These are phyloP conservation scores for Pelobates cultripes DNA, from an alignment of 2,797 vertebrate species.

Conservation along the genomic window DNA sequence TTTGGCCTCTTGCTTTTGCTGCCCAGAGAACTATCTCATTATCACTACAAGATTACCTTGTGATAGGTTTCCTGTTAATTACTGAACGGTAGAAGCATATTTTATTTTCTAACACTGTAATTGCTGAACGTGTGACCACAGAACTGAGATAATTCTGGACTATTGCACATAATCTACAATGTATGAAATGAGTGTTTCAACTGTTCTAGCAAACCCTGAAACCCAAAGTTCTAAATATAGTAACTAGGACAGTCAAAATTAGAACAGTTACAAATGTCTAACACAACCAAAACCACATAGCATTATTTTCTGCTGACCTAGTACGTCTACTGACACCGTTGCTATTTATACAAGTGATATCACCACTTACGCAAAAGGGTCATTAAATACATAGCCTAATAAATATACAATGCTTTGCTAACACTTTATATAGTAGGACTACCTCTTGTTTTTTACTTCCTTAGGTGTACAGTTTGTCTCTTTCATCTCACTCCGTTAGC, in stretches of 20 bases:
- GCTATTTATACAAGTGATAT: background rate
- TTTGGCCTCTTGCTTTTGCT: no score
- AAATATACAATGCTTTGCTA: no score
- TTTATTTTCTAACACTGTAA: background rate
- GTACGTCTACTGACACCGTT: slow-evolving; percentile 10
- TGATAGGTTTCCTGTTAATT: no score
- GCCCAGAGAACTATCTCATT: no score
- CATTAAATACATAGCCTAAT: background rate
- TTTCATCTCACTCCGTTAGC: no score
- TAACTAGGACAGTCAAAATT: slow-evolving; percentile 20
- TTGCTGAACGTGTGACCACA: slow-evolving; percentile 10
- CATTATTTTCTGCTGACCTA: background rate
- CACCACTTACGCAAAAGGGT: background rate
- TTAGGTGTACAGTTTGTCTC: no score
- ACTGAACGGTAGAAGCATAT: no score
- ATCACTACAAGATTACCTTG: no score
- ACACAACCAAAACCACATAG: background rate
- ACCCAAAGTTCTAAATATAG: slow-evolving; percentile 26
- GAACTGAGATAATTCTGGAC: slow-evolving; percentile 12
- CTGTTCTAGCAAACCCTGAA: background rate
- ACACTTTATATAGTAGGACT: no score
- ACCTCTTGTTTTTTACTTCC: no score
- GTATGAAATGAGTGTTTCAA: background rate
- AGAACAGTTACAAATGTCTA: background rate
- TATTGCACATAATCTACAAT: background rate